phyloP scores from a whole-genome alignment of 1,140 invertebrate genomes.

The Tyrophagus putrescentiae region DNA sequence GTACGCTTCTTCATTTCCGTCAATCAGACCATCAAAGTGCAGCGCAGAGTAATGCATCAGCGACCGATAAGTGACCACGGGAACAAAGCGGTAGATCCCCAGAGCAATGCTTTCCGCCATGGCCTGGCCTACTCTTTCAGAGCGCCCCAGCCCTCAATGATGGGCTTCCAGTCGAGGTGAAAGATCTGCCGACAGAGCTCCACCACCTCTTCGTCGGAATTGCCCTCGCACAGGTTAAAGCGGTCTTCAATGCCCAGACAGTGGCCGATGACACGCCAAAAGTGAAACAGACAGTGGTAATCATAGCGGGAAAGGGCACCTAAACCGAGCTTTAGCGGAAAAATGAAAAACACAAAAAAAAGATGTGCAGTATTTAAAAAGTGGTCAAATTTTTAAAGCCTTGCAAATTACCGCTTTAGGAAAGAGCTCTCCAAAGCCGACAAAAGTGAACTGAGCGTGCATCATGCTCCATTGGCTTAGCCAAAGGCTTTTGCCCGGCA shows the following conservation, averaged over 20 bases:
- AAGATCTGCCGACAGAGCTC: slow-evolving; percentile 2
- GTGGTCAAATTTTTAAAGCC: no score
- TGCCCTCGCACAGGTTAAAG: slow-evolving; percentile 44
- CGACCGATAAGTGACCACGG: no score
- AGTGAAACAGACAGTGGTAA: slow-evolving; percentile 58
- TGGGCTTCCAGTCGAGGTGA: background rate
- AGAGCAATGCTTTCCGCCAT: no score
- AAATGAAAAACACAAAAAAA: no score
- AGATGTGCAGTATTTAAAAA: no score
- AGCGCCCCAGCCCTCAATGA: no score
- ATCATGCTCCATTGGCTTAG: slow-evolving; percentile 3
- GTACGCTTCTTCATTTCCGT: no score
- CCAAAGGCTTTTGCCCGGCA: slow-evolving; percentile 2
- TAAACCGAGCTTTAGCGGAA: slow-evolving; percentile 16
- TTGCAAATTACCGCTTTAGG: no score
- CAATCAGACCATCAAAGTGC: no score
- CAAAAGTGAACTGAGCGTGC: slow-evolving; percentile 29
- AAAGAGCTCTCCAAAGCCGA: slow-evolving; percentile 29
- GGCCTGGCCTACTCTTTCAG: no score
- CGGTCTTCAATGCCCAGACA: slow-evolving; percentile 65
- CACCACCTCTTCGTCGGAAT: slow-evolving; percentile 31
- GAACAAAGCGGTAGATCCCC: no score
- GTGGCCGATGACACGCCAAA: slow-evolving; percentile 64
- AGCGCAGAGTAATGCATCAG: no score
- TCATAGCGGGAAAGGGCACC: slow-evolving; percentile 38